Evolutionary conservation across 2,113 vertebrate species (phyloP).

Genomic region (Caranx ignobilis): DNA sequence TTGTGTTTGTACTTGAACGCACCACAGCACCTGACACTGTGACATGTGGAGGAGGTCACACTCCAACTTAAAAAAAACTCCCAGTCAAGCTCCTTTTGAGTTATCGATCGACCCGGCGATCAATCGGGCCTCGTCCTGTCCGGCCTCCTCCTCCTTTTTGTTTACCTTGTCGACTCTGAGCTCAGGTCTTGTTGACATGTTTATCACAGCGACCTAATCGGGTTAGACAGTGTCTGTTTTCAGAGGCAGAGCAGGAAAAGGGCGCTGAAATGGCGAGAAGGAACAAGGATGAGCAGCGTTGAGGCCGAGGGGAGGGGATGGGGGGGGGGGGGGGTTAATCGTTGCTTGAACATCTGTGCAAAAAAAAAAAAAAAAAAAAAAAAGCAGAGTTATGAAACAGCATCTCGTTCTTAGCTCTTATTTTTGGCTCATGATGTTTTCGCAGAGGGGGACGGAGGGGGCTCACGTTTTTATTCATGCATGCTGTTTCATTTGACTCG

Average conservation of each 20-base stretch:
- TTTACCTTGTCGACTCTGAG: constrained; percentile 53
- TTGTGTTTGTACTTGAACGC: too few species aligned
- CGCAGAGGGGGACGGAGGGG: background rate
- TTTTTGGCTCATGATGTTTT: constrained; percentile 6
- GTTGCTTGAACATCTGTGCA: constrained; percentile 25
- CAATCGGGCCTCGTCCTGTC: constrained; percentile 18
- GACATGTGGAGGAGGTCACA: background rate
- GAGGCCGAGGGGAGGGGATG: background rate
- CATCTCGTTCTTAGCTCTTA: constrained; percentile 6
- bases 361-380: background rate
- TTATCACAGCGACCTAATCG: constrained; percentile 31
- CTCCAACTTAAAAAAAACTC: background rate
- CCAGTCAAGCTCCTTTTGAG: background rate
- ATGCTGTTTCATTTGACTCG: constrained; percentile 26
- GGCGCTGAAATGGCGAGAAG: constrained; percentile 14
- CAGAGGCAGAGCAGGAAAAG: constrained; percentile 30
- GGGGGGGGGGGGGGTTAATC: constrained; percentile 6
- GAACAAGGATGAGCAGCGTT: background rate
- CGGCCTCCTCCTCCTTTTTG: constrained; percentile 34
- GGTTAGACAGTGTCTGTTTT: constrained; percentile 51
- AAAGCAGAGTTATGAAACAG: constrained; percentile 13
- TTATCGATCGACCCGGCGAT: constrained; percentile 35
- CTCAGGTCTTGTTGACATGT: constrained; percentile 49
- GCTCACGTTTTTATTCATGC: constrained; percentile 16
- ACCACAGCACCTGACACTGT: too few species aligned